phyloP scores from a whole-genome alignment of 1,140 invertebrate species.

The Physella acuta region DNA sequence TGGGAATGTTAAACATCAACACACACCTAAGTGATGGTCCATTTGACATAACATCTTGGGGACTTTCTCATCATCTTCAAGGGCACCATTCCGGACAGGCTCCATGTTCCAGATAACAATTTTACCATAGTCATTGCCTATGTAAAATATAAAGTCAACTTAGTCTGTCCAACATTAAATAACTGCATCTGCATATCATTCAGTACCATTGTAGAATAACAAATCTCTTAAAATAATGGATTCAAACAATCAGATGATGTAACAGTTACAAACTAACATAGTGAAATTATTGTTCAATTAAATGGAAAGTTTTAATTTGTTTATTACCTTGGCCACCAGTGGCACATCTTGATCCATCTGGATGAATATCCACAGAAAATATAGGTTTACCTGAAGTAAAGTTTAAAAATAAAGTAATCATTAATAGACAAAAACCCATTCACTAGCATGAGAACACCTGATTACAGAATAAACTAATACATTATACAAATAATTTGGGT shows the following conservation, averaged over 20 bases:
- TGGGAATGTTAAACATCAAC: not conserved
- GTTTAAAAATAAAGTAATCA: conserved; percentile 23
- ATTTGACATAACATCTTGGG: conserved; percentile 94
- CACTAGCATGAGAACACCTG: not conserved
- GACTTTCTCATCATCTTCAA: conserved; percentile 71
- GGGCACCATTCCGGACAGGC: conserved; percentile 72
- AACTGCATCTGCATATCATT: not conserved
- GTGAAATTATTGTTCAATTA: conserved; percentile 25
- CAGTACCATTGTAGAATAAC: not conserved
- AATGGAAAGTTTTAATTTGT: not conserved
- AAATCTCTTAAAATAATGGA: conserved; percentile 17
- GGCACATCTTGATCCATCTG: conserved; percentile 74
- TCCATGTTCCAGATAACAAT: conserved; percentile 95
- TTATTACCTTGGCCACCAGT: conserved; percentile 86
- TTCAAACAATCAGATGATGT: conserved; percentile 19
- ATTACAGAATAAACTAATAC: conserved; percentile 2
- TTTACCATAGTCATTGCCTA: conserved; percentile 60
- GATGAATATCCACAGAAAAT: conserved; percentile 96
- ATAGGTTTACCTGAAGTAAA: conserved; percentile 82
- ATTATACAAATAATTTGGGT: not conserved
- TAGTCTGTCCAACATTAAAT: not conserved
- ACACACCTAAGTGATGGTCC: conserved; percentile 84
- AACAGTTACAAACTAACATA: not conserved
- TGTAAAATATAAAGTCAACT: not conserved
- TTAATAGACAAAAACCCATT: not conserved